Percentiles rank a stretch among this genome's conserved stretches.
These are phyloP conservation scores for Saguinus imperator DNA, from an alignment of 2,113 vertebrate genomes.

Conservation along the genomic window DNA sequence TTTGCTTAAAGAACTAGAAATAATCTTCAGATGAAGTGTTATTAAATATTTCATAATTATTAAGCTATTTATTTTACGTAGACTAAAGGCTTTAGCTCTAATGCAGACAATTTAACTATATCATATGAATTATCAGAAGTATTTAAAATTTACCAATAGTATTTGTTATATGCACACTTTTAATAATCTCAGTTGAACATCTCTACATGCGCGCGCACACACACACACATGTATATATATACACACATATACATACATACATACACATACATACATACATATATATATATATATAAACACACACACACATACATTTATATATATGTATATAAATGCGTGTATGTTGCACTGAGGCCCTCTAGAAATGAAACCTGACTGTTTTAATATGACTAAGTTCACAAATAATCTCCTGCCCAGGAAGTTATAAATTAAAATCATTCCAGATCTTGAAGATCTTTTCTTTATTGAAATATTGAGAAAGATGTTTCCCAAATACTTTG, in stretches of 20 bases:
- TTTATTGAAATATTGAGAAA: not conserved
- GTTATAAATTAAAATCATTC: not conserved
- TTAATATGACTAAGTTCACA: not conserved
- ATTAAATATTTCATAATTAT: not conserved
- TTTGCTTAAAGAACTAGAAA: not conserved
- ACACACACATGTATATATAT: too few species aligned
- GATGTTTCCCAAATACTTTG: not conserved
- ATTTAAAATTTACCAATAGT: not conserved
- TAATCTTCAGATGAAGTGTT: not conserved
- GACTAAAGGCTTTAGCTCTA: not conserved
- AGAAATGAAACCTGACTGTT: not conserved
- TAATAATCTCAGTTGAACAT: not conserved
- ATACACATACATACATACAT: too few species aligned
- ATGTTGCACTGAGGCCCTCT: not conserved
- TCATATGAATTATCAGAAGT: not conserved
- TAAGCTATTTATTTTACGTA: not conserved
- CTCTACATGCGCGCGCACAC: not conserved
- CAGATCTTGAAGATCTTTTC: not conserved
- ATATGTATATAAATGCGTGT: too few species aligned
- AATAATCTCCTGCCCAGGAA: not conserved
- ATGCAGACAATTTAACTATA: not conserved
- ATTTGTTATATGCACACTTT: not conserved
- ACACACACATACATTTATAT: too few species aligned
- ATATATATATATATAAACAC: accelerated
- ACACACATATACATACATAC: too few species aligned